Percentiles rank a stretch among this genome's conserved stretches.
Evolutionary conservation across 2,888 invertebrate genomes (phyloP).

Genomic region (Pollenia griseotomentosa): DNA sequence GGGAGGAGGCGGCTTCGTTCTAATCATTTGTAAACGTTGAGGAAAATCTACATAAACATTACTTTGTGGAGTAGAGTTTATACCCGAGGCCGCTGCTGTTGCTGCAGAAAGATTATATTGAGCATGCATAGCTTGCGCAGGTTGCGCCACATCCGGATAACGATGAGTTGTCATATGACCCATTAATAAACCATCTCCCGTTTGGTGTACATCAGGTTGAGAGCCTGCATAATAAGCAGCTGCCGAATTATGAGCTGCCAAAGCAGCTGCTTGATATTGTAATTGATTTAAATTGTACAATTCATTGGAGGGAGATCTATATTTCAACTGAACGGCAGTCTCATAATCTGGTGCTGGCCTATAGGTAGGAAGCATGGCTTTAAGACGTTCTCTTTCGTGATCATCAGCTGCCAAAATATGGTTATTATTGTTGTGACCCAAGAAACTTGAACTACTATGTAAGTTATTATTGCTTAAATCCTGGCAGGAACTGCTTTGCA

Average conservation of each 20-base stretch:
- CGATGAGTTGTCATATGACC: constrained; percentile 82
- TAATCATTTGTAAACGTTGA: constrained; percentile 83
- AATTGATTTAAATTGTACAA: constrained; percentile 80
- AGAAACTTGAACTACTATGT: constrained; percentile 79
- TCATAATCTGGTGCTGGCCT: constrained; percentile 98
- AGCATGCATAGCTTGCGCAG: constrained; percentile 81
- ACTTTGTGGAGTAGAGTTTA: constrained; percentile 71
- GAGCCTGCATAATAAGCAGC: constrained; percentile 84
- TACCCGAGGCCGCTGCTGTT: constrained; percentile 65
- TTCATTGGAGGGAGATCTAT: constrained; percentile 86
- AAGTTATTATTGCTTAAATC: constrained; percentile 83
- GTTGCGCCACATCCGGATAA: constrained; percentile 89
- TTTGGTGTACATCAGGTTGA: constrained; percentile 90
- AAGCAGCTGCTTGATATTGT: constrained; percentile 76
- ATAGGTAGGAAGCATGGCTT: constrained; percentile 92
- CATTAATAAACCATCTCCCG: constrained; percentile 78
- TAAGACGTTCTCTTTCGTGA: constrained; percentile 85
- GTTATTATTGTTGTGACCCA: constrained; percentile 75
- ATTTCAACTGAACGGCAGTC: constrained; percentile 94
- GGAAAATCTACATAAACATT: constrained; percentile 81
- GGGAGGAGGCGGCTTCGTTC: constrained; percentile 91
- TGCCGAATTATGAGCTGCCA: constrained; percentile 76
- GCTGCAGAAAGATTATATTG: constrained; percentile 78
- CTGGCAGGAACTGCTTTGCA: constrained; percentile 83
- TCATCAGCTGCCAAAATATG: constrained; percentile 75